Base-by-base conservation (phyloP, 2,113 vertebrate genomes). In the Proterorhinus semilunaris region DNA sequence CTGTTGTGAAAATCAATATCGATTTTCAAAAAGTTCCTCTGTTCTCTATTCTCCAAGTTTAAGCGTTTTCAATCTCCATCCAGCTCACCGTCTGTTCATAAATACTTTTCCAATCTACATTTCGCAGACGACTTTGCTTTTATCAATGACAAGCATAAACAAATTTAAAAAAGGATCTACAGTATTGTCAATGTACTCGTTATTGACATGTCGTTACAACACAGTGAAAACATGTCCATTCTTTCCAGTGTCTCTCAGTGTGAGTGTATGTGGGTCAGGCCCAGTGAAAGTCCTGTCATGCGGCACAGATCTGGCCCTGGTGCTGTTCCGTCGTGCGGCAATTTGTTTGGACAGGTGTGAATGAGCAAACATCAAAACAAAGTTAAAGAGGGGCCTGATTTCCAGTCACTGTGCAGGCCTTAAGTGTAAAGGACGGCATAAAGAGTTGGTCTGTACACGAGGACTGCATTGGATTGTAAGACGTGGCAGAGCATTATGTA, bases 291-390 rank as follows among this genome's bases (percentile, higher is more conserved):
- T 17, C 9, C 16, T 9, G 16, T 55, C 53, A 55, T 17, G 53
- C 53, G 1, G 11, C 27, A 42, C 27, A 7, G 10, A 58, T 58
- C 36, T 27, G 13, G 27, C 55, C 55, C 27, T 12, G 36, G 27
- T 15, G 10, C 36, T 42, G 6, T 4, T 58, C 55, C 11, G 27
- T 13, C 21, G 55, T 58, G 55, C 10, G 11, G 21, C 21, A 36
- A 57, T 57, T 58, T 58, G 27, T 43, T 58, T 43, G 27, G 55
- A 36, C 55, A 58, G 55, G 55, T 58, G 55, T 13, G 36, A 43
- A 13, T 13, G 15, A 58, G 43, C 55, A 43, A 58, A 58, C 55
- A 58, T 7, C 27, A 36, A 36, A 36, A 5, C 27, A 36, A 36
- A 36, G 11, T 58, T 58, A 58, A 58, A 42, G 10, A 11, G 11